Conservation (phyloP, 2,888 invertebrate species). For the Serrognathus titanus region DNA sequence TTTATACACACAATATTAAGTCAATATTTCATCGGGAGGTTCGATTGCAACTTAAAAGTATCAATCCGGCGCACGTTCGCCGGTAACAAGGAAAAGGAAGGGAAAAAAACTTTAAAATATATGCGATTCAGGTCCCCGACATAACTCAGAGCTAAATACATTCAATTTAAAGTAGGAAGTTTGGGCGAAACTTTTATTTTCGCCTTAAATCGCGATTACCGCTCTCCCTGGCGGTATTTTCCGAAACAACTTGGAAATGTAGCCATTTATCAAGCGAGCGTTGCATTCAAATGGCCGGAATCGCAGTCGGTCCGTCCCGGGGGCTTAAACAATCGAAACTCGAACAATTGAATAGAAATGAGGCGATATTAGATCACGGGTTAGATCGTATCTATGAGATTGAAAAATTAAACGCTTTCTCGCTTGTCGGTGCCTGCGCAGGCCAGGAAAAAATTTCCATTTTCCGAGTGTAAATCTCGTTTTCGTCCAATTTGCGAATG, state of each 20-base stretch:
- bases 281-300: too few species aligned
- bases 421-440: neutral
- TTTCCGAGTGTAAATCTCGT: slow-evolving; percentile 12
- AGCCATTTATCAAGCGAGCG: too few species aligned
- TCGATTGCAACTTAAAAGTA: neutral
- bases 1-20: neutral
- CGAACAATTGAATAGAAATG: too few species aligned
- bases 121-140: neutral
- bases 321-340: too few species aligned
- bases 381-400: too few species aligned
- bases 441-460: neutral
- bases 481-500: slow-evolving; percentile 22
- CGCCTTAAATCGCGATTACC: too few species aligned
- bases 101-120: neutral
- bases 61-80: neutral
- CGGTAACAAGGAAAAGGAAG: neutral
- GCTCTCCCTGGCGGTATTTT: too few species aligned
- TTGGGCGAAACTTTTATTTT: neutral
- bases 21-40: slow-evolving; percentile 2
- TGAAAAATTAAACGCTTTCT: too few species aligned
- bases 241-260: too few species aligned
- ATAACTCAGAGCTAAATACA: neutral
- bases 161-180: neutral
- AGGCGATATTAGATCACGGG: too few species aligned
- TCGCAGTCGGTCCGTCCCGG: too few species aligned